Conservation (phyloP, 2,797 vertebrate genomes). For the Hemibagrus guttatus region DNA sequence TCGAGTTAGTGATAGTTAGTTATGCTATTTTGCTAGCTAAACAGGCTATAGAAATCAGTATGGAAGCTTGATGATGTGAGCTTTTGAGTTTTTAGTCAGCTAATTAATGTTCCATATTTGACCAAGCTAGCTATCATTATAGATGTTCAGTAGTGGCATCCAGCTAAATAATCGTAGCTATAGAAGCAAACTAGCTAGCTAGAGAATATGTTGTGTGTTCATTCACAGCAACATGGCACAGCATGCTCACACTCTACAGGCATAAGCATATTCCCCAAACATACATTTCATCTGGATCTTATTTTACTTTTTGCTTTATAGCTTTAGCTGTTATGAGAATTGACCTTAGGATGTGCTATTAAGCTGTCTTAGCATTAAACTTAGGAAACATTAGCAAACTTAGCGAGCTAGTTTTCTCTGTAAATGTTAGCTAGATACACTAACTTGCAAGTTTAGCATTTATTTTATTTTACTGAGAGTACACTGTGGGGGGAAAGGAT, state of each 20-base stretch:
- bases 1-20: not conserved
- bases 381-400: not conserved
- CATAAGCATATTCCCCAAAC: not conserved
- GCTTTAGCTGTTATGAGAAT: not conserved
- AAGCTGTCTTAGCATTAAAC: not conserved
- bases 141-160: not conserved
- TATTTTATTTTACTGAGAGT: not conserved
- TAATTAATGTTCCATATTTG: not conserved
- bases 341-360: not conserved
- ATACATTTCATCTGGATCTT: not conserved
- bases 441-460: not conserved
- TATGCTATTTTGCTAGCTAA: not conserved
- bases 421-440: not conserved
- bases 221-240: not conserved
- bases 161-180: not conserved
- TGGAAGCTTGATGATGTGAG: not conserved
- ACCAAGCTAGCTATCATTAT: not conserved
- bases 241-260: not conserved
- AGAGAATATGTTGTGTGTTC: not conserved
- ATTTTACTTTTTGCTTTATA: not conserved
- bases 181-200: not conserved
- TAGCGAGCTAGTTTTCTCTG: not conserved
- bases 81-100: not conserved
- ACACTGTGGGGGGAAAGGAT: not conserved
- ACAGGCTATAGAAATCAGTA: not conserved